Evolutionary conservation across 2,113 vertebrate species (phyloP), one percentile per base, ranked within the genome.

Genomic region (Poecile atricapillus): DNA sequence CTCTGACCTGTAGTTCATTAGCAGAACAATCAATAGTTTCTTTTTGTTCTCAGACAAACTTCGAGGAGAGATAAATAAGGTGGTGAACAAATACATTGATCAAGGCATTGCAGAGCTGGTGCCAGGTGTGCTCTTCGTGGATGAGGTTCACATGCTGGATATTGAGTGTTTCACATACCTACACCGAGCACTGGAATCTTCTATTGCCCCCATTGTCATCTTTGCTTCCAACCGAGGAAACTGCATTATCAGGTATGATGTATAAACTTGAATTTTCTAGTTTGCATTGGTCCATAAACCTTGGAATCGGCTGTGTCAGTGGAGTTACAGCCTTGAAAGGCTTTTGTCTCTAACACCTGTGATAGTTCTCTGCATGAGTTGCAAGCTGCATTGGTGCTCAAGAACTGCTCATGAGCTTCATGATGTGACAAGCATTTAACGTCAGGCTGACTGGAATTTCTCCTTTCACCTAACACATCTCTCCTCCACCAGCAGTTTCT

Each of bases 141-240:
- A 99, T 50, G 99, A 99, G 95, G 99, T 99, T 56, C 99, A 99
- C 97, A 99, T 99, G 99, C 97, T 99, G 97, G 99, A 99, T 96
- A 99, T 99, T 5, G 99, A 99, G 89, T 99, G 99, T 96, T 99
- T 99, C 97, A 99, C 99, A 1, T 99, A 99, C 96, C 98, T 99
- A 89, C 99, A 99, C 89, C 98, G 99, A 25, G 99, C 99, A 0
- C 97, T 99, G 70, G 99, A 99, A 89, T 99, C 99, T 87, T 98
- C 98, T 67, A 99, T 99, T 68, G 98, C 99, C 5, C 99, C 99
- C 91, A 99, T 99, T 6, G 99, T 99, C 44, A 99, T 99, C 94
- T 99, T 99, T 22, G 99, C 99, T 64, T 99, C 99, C 37, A 99
- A 99, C 97, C 97, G 99, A 33, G 99, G 99, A 87, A 99, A 99